A percentile compares a stretch with the other conserved stretches of the same genome.
Evolutionary conservation across 2,797 vertebrate species (phyloP).

Genomic region (Amphiprion clarkii): DNA sequence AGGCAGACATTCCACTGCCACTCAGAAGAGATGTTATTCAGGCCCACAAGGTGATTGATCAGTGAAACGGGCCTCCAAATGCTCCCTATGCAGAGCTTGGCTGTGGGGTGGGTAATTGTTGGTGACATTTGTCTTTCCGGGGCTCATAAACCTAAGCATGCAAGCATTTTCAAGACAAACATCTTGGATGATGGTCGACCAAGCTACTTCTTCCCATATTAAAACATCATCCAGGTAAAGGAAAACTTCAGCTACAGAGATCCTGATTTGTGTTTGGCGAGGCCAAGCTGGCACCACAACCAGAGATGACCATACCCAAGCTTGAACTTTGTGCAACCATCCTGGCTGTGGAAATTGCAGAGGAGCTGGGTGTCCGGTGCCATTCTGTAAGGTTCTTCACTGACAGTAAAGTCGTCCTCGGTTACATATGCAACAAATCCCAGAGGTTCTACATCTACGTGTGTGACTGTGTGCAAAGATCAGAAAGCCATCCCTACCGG

Average conservation of each 20-base stretch:
- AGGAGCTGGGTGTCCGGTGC: background rate
- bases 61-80: background rate
- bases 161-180: too few species aligned
- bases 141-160: too few species aligned
- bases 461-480: conserved; percentile 36
- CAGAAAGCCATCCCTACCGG: conserved; percentile 12
- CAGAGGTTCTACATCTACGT: conserved; percentile 41
- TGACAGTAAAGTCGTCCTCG: conserved; percentile 19
- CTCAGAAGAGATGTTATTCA: background rate
- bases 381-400: conserved; percentile 25
- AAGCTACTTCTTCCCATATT: too few species aligned
- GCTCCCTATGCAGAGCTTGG: conserved; percentile 12
- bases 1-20: too few species aligned
- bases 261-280: conserved; percentile 23
- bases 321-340: conserved; percentile 16
- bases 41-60: background rate
- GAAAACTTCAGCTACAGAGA: too few species aligned
- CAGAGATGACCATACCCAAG: conserved; percentile 20
- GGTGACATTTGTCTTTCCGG: too few species aligned
- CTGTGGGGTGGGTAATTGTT: conserved; percentile 6
- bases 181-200: too few species aligned
- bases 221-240: too few species aligned
- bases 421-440: conserved; percentile 30
- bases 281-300: conserved; percentile 15
- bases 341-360: conserved; percentile 5